Percentiles rank a stretch among this genome's conserved stretches.
Conservation (phyloP, 2,113 vertebrate species). For the Clarias macrocephalus region DNA sequence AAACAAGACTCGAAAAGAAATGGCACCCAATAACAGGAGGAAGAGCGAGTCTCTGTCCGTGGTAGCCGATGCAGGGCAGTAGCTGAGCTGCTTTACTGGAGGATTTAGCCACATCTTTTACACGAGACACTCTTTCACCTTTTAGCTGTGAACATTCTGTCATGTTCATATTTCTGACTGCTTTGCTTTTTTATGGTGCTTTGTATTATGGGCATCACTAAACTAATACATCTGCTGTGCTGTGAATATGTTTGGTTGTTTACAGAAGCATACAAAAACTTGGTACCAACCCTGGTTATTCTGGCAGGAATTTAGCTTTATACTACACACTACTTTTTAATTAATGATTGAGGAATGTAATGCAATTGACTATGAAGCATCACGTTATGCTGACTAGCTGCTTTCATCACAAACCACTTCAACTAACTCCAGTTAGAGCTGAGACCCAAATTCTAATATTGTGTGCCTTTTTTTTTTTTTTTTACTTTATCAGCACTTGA, state of each 20-base stretch:
- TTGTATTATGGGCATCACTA: not conserved
- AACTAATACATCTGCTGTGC: not conserved
- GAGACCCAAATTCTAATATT: not conserved
- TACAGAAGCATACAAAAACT: too few species aligned
- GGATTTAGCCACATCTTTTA: not conserved
- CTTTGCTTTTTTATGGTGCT: not conserved
- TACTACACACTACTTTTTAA: not conserved
- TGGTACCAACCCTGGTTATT: not conserved
- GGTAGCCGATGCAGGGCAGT: not conserved
- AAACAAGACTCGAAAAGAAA: not conserved
- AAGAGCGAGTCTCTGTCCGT: not conserved
- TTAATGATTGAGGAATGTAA: constrained; percentile 4
- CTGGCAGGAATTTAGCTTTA: not conserved
- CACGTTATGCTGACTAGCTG: constrained; percentile 12
- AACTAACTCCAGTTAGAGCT: constrained; percentile 4
- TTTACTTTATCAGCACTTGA: too few species aligned
- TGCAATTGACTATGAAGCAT: not conserved
- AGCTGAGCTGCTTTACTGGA: not conserved
- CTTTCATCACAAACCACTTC: not conserved
- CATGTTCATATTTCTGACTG: not conserved
- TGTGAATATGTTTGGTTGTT: not conserved
- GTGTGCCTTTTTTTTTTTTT: too few species aligned
- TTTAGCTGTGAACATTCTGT: not conserved
- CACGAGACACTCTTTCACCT: not conserved
- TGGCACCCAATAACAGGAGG: not conserved